Conservation (phyloP, 2,797 vertebrate species). For the Sebastes variabilis region DNA sequence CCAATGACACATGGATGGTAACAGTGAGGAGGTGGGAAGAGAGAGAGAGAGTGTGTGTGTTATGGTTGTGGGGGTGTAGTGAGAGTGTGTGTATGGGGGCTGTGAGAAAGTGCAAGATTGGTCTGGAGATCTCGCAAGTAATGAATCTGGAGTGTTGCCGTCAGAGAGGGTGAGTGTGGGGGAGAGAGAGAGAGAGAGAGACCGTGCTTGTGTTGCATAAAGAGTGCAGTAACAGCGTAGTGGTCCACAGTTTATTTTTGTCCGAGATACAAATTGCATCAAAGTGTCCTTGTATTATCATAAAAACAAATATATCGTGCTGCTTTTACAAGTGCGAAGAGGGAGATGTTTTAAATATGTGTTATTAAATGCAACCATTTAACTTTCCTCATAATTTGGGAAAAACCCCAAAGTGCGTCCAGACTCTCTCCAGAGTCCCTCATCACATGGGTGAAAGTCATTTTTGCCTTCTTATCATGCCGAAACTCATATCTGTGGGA, state of each 20-base stretch:
- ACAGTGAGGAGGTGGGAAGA: constrained; percentile 74
- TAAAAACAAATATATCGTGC: background rate
- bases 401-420: background rate
- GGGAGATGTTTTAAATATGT: background rate
- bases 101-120: constrained; percentile 76
- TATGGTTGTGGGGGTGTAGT: constrained; percentile 68
- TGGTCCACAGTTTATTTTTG: constrained; percentile 31
- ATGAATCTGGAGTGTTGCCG: constrained; percentile 67
- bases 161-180: constrained; percentile 42
- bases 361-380: background rate
- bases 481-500: constrained; percentile 13
- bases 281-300: constrained; percentile 7
- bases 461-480: background rate
- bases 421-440: constrained; percentile 6
- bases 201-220: constrained; percentile 20
- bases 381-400: constrained; percentile 6
- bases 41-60: constrained; percentile 45
- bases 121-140: constrained; percentile 69
- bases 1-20: constrained; percentile 71
- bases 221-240: constrained; percentile 19
- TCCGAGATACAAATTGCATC: constrained; percentile 9
- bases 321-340: background rate
- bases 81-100: constrained; percentile 61
- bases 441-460: background rate
- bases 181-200: constrained; percentile 22